Base-by-base conservation (phyloP, 1,140 invertebrate species). In the Apolygus lucorum region DNA sequence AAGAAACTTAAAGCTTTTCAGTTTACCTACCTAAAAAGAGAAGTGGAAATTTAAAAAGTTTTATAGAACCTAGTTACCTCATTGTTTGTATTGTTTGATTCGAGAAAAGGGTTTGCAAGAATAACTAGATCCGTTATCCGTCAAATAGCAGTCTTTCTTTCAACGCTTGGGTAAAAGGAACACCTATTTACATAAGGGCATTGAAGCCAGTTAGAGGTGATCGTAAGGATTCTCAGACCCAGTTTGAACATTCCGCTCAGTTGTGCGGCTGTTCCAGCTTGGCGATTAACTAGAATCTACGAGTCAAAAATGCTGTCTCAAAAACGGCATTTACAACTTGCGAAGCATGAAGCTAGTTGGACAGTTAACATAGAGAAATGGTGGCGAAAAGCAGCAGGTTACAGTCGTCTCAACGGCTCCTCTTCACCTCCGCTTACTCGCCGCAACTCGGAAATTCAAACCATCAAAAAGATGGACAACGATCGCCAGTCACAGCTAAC, bases 331-430 rank as follows among this genome's bases (percentile, higher is more conserved):
- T 42, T 17, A 42, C 34, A 17, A 42, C 4, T 59, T 21, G 54
- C 8, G 4, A 59, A 59, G 4, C 22, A 59, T 24, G 54, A 59
- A 4, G 22, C 11, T 4, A 24, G 54, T 4, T 59, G 54, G 54
- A 24, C 54, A 13, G 54, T 11, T 8, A 59, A 24, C 22, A 17
- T 59, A 24, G 54, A 59, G 22, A 59, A 59, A 21, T 59, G 54
- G 54, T 59, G 54, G 54, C 11, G 54, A 24, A 11, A 22, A 59
- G 54, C 54, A 17, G 54, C 54, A 59, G 54, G 54, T 22, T 59
- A 59, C 22, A 59, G 54, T 59, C 54, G 54, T 4, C 54, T 59
- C 13, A 59, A 59, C 22, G 54, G 54, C 8, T 17, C 54, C 22
- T 59, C 54, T 4, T 59, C 54, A 4, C 54, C 54, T 11, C 54